Conservation (phyloP, 2,797 vertebrate species). For the Chloroceryle amazona region DNA sequence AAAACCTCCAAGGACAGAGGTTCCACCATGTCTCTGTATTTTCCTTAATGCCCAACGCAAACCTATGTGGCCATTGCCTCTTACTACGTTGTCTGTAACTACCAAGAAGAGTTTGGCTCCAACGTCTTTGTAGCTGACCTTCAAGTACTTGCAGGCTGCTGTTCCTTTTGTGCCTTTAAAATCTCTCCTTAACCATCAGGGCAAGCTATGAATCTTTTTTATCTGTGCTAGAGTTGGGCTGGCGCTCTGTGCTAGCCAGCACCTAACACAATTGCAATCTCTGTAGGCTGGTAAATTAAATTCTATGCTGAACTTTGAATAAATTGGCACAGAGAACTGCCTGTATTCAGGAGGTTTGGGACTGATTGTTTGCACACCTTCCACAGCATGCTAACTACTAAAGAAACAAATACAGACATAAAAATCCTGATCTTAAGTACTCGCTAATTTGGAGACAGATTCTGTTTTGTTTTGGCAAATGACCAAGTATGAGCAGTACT, state of each 20-base stretch:
- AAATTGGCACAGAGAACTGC: not conserved
- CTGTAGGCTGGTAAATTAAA: not conserved
- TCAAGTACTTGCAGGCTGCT: not conserved
- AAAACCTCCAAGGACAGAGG: not conserved
- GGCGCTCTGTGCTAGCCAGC: not conserved
- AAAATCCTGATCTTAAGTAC: not conserved
- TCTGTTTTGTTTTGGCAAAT: slow-evolving; percentile 32
- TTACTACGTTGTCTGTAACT: not conserved
- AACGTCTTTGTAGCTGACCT: not conserved
- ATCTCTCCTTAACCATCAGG: not conserved
- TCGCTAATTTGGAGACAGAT: slow-evolving; percentile 6
- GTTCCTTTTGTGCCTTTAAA: not conserved
- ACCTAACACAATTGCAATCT: not conserved
- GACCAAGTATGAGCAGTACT: not conserved
- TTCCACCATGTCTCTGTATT: not conserved
- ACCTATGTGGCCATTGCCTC: not conserved
- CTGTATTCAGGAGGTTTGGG: not conserved
- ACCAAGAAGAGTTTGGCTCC: not conserved
- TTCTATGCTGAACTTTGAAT: not conserved
- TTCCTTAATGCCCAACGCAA: not conserved
- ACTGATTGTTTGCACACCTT: not conserved
- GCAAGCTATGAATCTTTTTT: not conserved
- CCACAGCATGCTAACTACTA: not conserved
- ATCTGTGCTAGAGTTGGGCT: not conserved
- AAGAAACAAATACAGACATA: not conserved